These are phyloP conservation scores for Lasioglossum morio DNA, from an alignment of 2,888 invertebrate genomes.

Conservation along the genomic window DNA sequence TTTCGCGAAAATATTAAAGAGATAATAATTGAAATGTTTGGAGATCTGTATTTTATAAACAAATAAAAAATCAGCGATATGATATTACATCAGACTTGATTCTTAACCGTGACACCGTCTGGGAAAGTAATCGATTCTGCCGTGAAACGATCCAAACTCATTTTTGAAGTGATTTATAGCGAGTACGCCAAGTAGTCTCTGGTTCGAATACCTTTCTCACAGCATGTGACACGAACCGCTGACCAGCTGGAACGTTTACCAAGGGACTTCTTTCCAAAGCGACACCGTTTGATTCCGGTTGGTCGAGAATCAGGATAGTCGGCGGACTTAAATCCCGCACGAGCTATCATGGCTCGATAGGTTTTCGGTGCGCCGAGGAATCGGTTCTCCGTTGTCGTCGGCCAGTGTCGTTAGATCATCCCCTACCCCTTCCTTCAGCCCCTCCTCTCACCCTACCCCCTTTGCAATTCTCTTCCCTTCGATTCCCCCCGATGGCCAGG, in stretches of 20 bases:
- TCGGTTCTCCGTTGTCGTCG: constrained; percentile 46
- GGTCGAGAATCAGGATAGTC: constrained; percentile 38
- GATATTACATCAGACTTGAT: background rate
- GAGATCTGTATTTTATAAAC: background rate
- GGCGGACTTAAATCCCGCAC: constrained; percentile 58
- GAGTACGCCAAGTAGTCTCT: background rate
- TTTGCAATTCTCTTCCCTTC: constrained; percentile 19
- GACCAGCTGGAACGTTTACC: constrained; percentile 42
- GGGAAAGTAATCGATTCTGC: background rate
- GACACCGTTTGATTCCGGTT: constrained; percentile 20
- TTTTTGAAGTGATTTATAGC: background rate
- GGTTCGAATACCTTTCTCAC: background rate
- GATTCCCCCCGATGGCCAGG: background rate
- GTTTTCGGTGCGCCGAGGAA: constrained; percentile 29
- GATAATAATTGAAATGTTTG: background rate
- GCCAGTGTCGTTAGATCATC: constrained; percentile 48
- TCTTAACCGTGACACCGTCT: background rate
- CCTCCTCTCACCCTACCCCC: background rate
- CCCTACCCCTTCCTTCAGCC: background rate
- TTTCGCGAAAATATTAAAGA: background rate
- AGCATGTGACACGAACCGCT: constrained; percentile 23
- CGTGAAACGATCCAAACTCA: background rate
- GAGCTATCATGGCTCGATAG: constrained; percentile 50
- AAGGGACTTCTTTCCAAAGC: constrained; percentile 30
- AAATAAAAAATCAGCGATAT: background rate